phyloP scores from a whole-genome alignment of 2,797 vertebrate species.

The Periophthalmus magnuspinnatus region DNA sequence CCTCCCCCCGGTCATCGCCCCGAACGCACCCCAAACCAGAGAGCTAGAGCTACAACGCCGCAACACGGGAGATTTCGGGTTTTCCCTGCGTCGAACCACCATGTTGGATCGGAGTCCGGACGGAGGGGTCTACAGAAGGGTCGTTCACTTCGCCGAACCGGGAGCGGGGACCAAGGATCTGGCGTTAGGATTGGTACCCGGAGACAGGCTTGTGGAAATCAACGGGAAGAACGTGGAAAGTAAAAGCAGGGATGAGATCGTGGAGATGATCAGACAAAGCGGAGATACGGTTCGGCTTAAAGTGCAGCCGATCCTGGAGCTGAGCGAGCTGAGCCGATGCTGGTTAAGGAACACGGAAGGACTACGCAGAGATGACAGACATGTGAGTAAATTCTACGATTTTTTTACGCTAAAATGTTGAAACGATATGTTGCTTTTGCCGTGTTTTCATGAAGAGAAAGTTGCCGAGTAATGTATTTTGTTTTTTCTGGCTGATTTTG shows the following conservation, averaged over 20 bases:
- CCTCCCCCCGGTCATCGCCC: slow-evolving; percentile 84
- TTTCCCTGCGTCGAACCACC: slow-evolving; percentile 92
- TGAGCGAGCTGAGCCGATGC: slow-evolving; percentile 92
- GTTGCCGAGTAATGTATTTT: no score
- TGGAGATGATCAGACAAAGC: slow-evolving; percentile 98
- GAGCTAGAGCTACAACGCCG: slow-evolving; percentile 91
- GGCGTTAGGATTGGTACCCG: slow-evolving; percentile 90
- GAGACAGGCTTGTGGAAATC: slow-evolving; percentile 93
- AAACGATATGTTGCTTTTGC: no score
- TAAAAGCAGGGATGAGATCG: slow-evolving; percentile 94
- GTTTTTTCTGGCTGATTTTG: no score
- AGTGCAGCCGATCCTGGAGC: slow-evolving; percentile 95
- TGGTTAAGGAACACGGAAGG: slow-evolving; percentile 89
- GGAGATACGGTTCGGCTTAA: slow-evolving; percentile 92
- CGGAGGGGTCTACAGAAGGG: slow-evolving; percentile 86
- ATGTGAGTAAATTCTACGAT: slow-evolving; percentile 79
- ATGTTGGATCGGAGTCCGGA: slow-evolving; percentile 89
- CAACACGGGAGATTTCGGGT: slow-evolving; percentile 95
- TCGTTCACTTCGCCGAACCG: slow-evolving; percentile 95
- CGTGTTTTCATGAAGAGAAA: no score
- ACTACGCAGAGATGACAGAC: slow-evolving; percentile 77
- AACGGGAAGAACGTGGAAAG: slow-evolving; percentile 92
- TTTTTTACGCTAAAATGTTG: no score
- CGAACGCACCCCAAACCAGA: slow-evolving; percentile 76
- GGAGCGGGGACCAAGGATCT: slow-evolving; percentile 95